A percentile compares a stretch with the other conserved stretches of the same genome.
These are phyloP conservation scores for Kryptolebias marmoratus DNA, from an alignment of 2,113 vertebrate genomes.

Conservation along the genomic window DNA sequence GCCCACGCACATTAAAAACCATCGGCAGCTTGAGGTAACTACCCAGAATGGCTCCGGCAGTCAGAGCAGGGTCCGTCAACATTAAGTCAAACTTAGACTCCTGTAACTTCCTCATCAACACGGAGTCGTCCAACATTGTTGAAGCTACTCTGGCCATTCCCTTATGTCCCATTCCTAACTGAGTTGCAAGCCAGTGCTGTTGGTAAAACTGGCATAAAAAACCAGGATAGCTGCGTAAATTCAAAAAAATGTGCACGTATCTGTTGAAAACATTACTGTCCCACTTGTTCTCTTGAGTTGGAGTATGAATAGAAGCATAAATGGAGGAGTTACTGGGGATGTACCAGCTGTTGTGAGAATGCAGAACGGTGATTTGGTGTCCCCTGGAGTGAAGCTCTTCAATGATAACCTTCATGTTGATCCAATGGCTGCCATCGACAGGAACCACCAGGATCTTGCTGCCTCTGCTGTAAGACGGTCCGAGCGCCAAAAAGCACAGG, in stretches of 20 bases:
- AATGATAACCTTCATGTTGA: conserved; percentile 82
- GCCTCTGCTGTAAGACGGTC: conserved; percentile 32
- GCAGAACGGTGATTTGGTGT: conserved; percentile 79
- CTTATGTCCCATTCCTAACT: conserved; percentile 20
- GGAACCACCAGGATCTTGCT: conserved; percentile 83
- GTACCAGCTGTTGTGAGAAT: conserved; percentile 74
- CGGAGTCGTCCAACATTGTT: conserved; percentile 62
- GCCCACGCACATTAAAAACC: conserved; percentile 80
- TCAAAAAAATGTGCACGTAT: conserved; percentile 43
- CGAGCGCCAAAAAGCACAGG: conserved; percentile 44
- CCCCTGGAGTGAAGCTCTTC: conserved; percentile 76
- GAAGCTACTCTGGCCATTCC: conserved; percentile 33
- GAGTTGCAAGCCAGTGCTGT: not conserved
- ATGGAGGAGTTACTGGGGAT: conserved; percentile 61
- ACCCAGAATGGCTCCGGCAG: conserved; percentile 72
- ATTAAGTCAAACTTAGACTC: conserved; percentile 76
- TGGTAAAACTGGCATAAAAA: conserved; percentile 57
- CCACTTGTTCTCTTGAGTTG: conserved; percentile 43
- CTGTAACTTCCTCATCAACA: conserved; percentile 58
- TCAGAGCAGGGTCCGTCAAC: conserved; percentile 76
- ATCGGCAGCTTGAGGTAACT: conserved; percentile 77
- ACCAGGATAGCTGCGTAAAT: conserved; percentile 33
- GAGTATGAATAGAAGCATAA: conserved; percentile 44
- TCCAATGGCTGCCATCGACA: conserved; percentile 82
- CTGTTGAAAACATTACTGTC: conserved; percentile 53